Evolutionary conservation across 2,888 invertebrate species (phyloP).

Genomic region (Emesis furor): DNA sequence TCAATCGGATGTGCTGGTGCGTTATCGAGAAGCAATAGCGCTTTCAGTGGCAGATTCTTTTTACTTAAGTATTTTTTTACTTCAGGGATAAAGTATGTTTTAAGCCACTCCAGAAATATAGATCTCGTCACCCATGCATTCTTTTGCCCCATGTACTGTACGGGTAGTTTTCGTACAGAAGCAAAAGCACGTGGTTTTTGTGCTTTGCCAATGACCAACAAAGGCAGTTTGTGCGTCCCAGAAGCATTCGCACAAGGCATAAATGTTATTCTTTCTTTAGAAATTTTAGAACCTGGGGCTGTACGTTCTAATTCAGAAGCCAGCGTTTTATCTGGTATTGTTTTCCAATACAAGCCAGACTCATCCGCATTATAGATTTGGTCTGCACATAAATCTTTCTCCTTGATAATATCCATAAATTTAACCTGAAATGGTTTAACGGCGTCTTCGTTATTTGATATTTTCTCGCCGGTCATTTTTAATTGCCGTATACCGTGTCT

Average conservation of each 20-base stretch:
- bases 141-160: slow-evolving; percentile 43
- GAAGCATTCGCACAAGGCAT: slow-evolving; percentile 63
- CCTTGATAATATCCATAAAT: slow-evolving; percentile 46
- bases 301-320: slow-evolving; percentile 38
- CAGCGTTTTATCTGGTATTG: slow-evolving; percentile 48
- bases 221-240: slow-evolving; percentile 56
- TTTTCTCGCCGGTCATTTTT: slow-evolving; percentile 65
- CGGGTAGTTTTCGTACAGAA: slow-evolving; percentile 40
- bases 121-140: slow-evolving; percentile 69
- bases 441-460: slow-evolving; percentile 63
- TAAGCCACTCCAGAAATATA: slow-evolving; percentile 72
- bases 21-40: slow-evolving; percentile 73
- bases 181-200: slow-evolving; percentile 61
- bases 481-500: slow-evolving; percentile 57
- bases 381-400: slow-evolving; percentile 54
- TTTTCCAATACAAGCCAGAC: slow-evolving; percentile 60
- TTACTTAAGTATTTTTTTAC: slow-evolving; percentile 36
- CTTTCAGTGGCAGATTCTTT: slow-evolving; percentile 57
- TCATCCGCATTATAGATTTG: slow-evolving; percentile 68
- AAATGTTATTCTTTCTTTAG: slow-evolving; percentile 56
- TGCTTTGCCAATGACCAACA: slow-evolving; percentile 63
- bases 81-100: slow-evolving; percentile 54
- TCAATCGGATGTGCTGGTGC: slow-evolving; percentile 70
- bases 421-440: slow-evolving; percentile 51
- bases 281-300: slow-evolving; percentile 55